Base-by-base conservation (phyloP, 2,113 vertebrate species). In the Gnathonemus echidnorhynchus region DNA sequence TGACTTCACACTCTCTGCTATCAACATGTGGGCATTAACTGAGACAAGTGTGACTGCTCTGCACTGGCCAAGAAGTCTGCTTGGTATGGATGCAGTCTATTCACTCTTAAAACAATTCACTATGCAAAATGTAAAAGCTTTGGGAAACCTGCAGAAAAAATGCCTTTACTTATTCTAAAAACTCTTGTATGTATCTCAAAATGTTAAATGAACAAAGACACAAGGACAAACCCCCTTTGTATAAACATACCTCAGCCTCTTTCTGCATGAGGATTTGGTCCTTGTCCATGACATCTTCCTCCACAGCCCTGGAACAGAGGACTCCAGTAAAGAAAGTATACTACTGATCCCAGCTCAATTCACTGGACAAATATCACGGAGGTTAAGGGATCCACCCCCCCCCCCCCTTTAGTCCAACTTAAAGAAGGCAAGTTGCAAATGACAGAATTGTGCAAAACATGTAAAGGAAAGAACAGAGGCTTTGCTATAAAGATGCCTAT, bases 221-320 rank as follows among this genome's bases (percentile, higher is more conserved):
- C 21, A 56, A 48, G 45, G 19, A 35, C 53, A 52, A 35, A 53
- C 6, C 5, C 39, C 24, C 35, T 58, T 15, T 62, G 19, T 2
- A 35, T 13, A 27, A 35, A 66, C 95, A 94, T 92, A 98, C 97
- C 97, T 98, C 97, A 9, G 97, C 97, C 92, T 98, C 98, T 46
- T 98, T 98, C 95, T 98, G 97, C 92, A 98, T 93, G 86, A 98
- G 96, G 92, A 98, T 98, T 96, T 97, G 97, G 90, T 98, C 98
- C 91, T 98, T 98, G 93, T 98, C 97, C 91, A 97, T 53, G 86
- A 97, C 97, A 42, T 98, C 97, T 90, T 98, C 97, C 90, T 98
- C 97, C 89, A 95, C 97, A 80, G 95, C 96, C 90, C 97, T 98
- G 89, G 49, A 88, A 85, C 91, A 2, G 93, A 31, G 8, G 45